Percentiles rank a stretch among this genome's conserved stretches.
Evolutionary conservation across 2,113 vertebrate genomes (phyloP).

Genomic region (Acanthochromis polyacanthus): DNA sequence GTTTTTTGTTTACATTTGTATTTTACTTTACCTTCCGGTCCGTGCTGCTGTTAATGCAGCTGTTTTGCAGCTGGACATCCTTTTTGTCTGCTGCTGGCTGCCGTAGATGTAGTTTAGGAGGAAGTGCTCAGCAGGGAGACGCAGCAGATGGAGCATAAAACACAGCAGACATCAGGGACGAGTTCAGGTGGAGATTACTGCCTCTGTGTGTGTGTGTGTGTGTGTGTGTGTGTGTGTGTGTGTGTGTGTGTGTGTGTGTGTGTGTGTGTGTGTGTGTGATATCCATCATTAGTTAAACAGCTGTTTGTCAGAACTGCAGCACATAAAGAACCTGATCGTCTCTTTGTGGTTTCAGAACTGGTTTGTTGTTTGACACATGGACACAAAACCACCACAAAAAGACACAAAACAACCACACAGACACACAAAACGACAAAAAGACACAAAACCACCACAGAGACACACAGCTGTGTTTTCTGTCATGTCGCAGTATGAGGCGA

Average conservation of each 20-base stretch:
- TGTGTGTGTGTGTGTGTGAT: conserved; percentile 2
- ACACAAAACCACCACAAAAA: no score
- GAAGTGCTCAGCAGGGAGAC: conserved; percentile 46
- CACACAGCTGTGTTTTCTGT: no score
- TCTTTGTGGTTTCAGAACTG: no score
- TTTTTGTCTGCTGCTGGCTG: conserved; percentile 55
- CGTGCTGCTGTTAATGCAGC: neutral
- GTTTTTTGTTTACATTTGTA: no score
- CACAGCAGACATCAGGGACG: conserved; percentile 48
- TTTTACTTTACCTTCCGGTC: no score
- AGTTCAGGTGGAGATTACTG: no score
- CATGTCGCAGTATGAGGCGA: no score
- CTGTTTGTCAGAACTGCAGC: conserved; percentile 5
- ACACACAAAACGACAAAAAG: no score
- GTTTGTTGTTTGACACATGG: no score
- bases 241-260: conserved; percentile 28
- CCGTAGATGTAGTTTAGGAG: conserved; percentile 45
- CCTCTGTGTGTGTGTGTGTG: conserved; percentile 31
- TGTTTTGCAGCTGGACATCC: conserved; percentile 23
- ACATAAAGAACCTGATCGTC: neutral
- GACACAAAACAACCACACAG: no score
- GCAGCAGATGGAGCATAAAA: conserved; percentile 69
- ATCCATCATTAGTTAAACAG: conserved; percentile 24
- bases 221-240: neutral
- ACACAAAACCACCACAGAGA: no score